phyloP scores from a whole-genome alignment of 2,888 invertebrate species.

The Cosmorhoe ocellata region DNA sequence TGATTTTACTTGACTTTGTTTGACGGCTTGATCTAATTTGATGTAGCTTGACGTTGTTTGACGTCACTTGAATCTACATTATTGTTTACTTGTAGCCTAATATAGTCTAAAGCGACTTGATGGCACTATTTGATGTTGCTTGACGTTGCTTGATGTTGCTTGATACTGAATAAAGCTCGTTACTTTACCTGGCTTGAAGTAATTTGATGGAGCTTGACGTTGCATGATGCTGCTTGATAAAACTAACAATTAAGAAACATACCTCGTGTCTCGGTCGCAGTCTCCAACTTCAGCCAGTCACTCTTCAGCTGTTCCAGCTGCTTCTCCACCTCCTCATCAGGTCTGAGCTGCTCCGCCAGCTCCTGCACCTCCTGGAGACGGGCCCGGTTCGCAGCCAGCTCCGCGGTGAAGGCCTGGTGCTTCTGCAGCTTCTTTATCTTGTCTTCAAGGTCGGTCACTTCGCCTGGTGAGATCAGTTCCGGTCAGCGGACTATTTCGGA shows the following conservation, averaged over 20 bases:
- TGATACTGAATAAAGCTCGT: no score
- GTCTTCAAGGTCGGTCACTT: constrained; percentile 93
- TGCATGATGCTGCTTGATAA: background rate
- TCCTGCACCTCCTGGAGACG: constrained; percentile 91
- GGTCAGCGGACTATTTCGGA: no score
- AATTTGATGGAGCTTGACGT: background rate
- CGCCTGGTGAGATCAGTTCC: constrained; percentile 69
- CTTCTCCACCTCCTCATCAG: constrained; percentile 86
- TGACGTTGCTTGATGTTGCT: no score
- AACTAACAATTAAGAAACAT: background rate
- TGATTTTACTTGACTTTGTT: no score
- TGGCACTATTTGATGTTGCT: no score
- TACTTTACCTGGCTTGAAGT: no score
- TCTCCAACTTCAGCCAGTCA: constrained; percentile 89
- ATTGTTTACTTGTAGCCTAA: no score
- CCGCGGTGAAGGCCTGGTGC: constrained; percentile 97
- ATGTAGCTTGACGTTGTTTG: no score
- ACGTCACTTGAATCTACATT: no score
- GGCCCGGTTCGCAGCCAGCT: constrained; percentile 92
- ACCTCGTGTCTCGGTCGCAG: constrained; percentile 84
- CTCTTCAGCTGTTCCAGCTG: constrained; percentile 86
- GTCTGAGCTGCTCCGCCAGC: constrained; percentile 89
- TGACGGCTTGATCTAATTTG: no score
- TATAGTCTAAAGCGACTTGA: no score
- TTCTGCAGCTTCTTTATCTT: constrained; percentile 97